These are phyloP conservation scores for Lissonota sp. DNA, from an alignment of 2,888 invertebrate species.

Conservation along the genomic window DNA sequence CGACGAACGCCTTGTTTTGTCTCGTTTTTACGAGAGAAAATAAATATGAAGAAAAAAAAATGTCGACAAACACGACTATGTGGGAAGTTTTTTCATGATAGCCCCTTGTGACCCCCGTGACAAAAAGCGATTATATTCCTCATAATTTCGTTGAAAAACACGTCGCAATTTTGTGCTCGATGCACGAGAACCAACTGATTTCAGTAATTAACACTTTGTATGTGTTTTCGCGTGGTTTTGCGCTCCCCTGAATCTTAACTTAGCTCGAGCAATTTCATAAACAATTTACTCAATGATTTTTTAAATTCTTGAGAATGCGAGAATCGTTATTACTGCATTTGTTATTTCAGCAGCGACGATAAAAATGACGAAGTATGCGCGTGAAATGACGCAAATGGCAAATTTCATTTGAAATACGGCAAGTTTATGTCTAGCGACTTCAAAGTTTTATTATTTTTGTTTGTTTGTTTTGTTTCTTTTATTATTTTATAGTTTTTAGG, in stretches of 20 bases:
- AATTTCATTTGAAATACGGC: too few species aligned
- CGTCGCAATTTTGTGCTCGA: conserved; percentile 7
- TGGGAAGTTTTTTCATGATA: conserved; percentile 36
- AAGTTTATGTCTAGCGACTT: too few species aligned
- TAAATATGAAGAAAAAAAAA: conserved; percentile 28
- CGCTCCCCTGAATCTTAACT: background rate
- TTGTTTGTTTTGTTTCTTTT: too few species aligned
- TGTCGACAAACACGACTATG: background rate
- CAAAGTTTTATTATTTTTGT: too few species aligned
- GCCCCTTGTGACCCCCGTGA: conserved; percentile 52
- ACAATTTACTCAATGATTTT: background rate
- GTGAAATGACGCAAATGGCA: too few species aligned
- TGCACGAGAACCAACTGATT: conserved; percentile 9
- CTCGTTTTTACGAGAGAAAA: conserved; percentile 5
- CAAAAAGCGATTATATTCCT: conserved; percentile 53
- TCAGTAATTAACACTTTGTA: background rate
- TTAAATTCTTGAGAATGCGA: background rate
- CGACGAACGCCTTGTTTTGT: too few species aligned
- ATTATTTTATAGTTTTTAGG: too few species aligned
- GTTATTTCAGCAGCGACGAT: too few species aligned
- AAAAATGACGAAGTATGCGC: too few species aligned
- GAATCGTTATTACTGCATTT: too few species aligned
- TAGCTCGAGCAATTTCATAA: too few species aligned
- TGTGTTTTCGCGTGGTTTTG: conserved; percentile 1
- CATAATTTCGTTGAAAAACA: conserved; percentile 2